A percentile compares a stretch with the other conserved stretches of the same genome.
These are phyloP conservation scores for Augiades crinisus DNA, from an alignment of 2,888 invertebrate species.

Conservation along the genomic window DNA sequence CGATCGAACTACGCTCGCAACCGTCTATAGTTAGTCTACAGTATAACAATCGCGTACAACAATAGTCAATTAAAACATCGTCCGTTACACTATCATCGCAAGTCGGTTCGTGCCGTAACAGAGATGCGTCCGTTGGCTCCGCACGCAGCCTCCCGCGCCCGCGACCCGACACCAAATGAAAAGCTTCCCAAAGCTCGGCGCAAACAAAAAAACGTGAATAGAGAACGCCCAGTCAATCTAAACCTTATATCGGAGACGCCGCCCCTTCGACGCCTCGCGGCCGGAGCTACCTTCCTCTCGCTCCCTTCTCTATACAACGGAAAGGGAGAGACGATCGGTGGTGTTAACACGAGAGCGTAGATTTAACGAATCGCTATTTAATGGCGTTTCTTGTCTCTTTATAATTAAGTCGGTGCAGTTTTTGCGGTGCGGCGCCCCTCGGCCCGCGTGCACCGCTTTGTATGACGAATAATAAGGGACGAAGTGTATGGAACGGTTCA, in stretches of 20 bases:
- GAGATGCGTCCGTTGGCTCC: conserved; percentile 5
- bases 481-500: conserved; percentile 47
- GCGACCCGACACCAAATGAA: conserved; percentile 73
- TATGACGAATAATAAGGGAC: conserved; percentile 55
- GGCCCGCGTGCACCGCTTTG: conserved; percentile 51
- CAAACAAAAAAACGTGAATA: conserved; percentile 72
- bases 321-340: conserved; percentile 53
- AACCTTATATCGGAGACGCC: conserved; percentile 72
- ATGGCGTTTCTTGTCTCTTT: conserved; percentile 81
- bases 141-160: conserved; percentile 53
- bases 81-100: conserved; percentile 12
- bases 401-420: conserved; percentile 81
- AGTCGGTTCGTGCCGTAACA: conserved; percentile 13
- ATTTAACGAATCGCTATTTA: conserved; percentile 81
- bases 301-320: conserved; percentile 36
- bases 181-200: conserved; percentile 51
- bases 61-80: conserved; percentile 23
- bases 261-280: conserved; percentile 88
- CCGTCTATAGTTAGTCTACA: not conserved
- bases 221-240: conserved; percentile 81
- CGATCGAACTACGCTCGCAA: not conserved
- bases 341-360: conserved; percentile 78
- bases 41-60: not conserved
- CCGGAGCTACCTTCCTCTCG: conserved; percentile 45
- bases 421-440: conserved; percentile 58